A percentile compares a stretch with the other conserved stretches of the same genome.
phyloP scores from a whole-genome alignment of 2,113 vertebrate genomes.

The Rhinolophus ferrumequinum region DNA sequence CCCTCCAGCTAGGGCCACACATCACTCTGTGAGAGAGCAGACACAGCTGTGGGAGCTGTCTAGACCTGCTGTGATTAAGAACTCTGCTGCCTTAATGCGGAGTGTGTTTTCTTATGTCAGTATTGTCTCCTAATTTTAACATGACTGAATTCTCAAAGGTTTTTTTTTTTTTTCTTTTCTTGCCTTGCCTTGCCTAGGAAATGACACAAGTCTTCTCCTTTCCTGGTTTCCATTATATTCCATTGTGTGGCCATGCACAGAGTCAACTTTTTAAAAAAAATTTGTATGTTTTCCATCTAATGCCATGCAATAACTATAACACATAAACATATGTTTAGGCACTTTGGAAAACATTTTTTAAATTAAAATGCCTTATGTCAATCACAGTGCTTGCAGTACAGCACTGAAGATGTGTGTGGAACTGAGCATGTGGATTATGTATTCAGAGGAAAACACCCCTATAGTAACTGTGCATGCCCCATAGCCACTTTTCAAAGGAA shows the following conservation, averaged over 20 bases:
- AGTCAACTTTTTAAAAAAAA: background rate
- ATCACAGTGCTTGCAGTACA: background rate
- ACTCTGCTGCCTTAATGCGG: background rate
- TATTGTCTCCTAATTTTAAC: slow-evolving; percentile 63
- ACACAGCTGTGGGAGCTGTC: slow-evolving; percentile 70
- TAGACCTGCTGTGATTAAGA: slow-evolving; percentile 71
- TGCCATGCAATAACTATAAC: background rate
- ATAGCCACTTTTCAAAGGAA: slow-evolving; percentile 80
- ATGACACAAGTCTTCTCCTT: background rate
- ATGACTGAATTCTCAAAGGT: slow-evolving; percentile 57
- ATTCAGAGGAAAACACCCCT: slow-evolving; percentile 66
- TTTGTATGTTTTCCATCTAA: slow-evolving; percentile 50
- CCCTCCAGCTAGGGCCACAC: slow-evolving; percentile 45
- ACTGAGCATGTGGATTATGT: slow-evolving; percentile 64
- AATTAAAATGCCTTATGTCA: slow-evolving; percentile 63
- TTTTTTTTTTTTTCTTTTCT: background rate
- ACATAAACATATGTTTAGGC: slow-evolving; percentile 45
- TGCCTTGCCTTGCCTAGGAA: slow-evolving; percentile 11
- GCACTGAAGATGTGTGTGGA: slow-evolving; percentile 1
- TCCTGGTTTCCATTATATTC: slow-evolving; percentile 48
- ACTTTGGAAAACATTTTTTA: slow-evolving; percentile 48
- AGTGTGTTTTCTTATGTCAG: slow-evolving; percentile 69
- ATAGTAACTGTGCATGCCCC: slow-evolving; percentile 64
- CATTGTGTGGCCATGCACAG: background rate
- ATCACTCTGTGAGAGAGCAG: slow-evolving; percentile 52